Evolutionary conservation across 2,113 vertebrate species (phyloP), one percentile per base, ranked within the genome.

Genomic region (Falcunculus frontatus): DNA sequence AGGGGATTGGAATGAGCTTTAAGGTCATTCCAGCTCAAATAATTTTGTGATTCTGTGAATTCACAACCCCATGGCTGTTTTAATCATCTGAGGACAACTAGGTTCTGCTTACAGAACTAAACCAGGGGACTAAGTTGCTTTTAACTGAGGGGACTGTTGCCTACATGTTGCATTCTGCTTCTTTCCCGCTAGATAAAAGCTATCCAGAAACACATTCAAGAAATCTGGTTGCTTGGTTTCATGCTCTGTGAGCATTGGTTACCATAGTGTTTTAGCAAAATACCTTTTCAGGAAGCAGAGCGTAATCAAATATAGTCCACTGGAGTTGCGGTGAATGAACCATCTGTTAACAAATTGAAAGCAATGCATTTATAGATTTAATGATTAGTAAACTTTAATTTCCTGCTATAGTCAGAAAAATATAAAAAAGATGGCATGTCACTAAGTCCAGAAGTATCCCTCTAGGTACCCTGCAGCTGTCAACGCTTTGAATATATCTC

Each of bases 201-300:
- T 55, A 59, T 96, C 79, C 82, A 88, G 85, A 94, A 74, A 72
- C n/a, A 27, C 81, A 88, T 95, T 91, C 90, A 89, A 91, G 70
- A 93, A 90, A 70, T 52, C 46, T 80, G 82, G 52, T 96, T 96
- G 79, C 95, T 95, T 78, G 70, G 95, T 92, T 94, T 93, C 72
- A 33, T 90, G 47, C 50, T 90, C 59, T 70, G 42, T 63, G 87
- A 81, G 47, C 53, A 39, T 9, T 7, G 6, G 88, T 93, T 92
- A 81, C 92, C 85, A 93, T 67, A 94, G 79, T 27, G 56, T 84
- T 95, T 92, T 78, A 94, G 84, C 91, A 92, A 93, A 96, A 92
- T 62, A 93, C 68, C 65, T 96, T 92, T 92, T 90, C 75, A 92
- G 68, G 68, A 96, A 90, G 52, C 25, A 93, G 85, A 86, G 72